Evolutionary conservation across 2,888 invertebrate species (phyloP).

Genomic region (Pollenia griseotomentosa): DNA sequence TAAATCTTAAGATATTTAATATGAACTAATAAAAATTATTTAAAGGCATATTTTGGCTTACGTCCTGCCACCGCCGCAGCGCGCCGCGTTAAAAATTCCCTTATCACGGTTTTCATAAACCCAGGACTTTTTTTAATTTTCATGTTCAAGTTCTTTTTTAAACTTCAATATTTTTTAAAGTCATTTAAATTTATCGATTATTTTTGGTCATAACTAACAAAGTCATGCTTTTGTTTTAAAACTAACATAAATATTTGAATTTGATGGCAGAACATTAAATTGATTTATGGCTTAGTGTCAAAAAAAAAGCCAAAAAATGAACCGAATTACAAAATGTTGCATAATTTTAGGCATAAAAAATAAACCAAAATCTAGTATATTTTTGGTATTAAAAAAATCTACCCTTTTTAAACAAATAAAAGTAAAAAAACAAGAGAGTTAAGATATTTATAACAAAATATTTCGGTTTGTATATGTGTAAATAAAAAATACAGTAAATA

Average conservation of each 20-base stretch:
- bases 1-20: too few species aligned
- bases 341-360: slow-evolving; percentile 48
- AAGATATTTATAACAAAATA: slow-evolving; percentile 64
- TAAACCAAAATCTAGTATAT: not conserved
- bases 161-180: too few species aligned
- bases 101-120: too few species aligned
- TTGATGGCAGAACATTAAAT: slow-evolving; percentile 25
- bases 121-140: too few species aligned
- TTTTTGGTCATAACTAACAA: not conserved
- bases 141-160: too few species aligned
- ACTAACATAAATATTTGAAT: slow-evolving; percentile 19
- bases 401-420: not conserved
- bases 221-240: not conserved
- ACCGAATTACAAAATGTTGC: not conserved
- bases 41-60: too few species aligned
- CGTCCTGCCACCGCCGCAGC: too few species aligned
- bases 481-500: slow-evolving; percentile 42
- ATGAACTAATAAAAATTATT: too few species aligned
- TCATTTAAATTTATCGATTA: not conserved
- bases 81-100: too few species aligned
- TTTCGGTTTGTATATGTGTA: slow-evolving; percentile 44
- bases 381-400: not conserved
- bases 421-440: not conserved
- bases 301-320: slow-evolving; percentile 1
- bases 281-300: slow-evolving; percentile 40